Evolutionary conservation across 1,140 invertebrate species (phyloP), one percentile per base, ranked within the genome.

Genomic region (Bombus pyrosoma): DNA sequence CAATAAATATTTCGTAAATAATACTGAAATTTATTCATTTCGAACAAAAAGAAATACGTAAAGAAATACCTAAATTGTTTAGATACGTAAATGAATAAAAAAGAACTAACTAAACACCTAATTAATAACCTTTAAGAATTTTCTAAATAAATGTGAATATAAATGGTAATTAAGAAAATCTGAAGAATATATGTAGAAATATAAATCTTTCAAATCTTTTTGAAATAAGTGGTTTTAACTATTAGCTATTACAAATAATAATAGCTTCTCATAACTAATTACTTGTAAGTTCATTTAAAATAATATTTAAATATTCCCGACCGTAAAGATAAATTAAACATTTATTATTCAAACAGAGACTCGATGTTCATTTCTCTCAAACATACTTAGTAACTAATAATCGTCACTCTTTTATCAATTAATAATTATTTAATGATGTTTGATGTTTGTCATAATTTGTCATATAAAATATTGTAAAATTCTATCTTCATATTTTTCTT

Each of bases 381-480:
- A 71, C 37, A 39, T 28, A 39, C 22, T 71, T 68, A n/a, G 2
- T 15, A 37, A 13, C 62, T 32, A 32, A 66, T 66, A 66, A 28
- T 39, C 1, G 25, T 71, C 25, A 28, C 25, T 71, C 8, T 71
- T 71, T 28, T 10, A 39, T 12, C 68, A 15, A 71, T 25, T 32
- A 41, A 72, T 41, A 15, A 72, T 41, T 72, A 41, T 41, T 37
- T 32, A 73, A 41, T 41, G 39, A 41, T 9, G 8, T 41, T 32
- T 15, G 15, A n/a, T n/a, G 25, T n/a, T n/a, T 28, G 37, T 10
- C 28, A 43, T 18, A 73, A 37, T 25, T 73, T 2, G n/a, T 47
- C 43, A 43, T 73, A 73, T 73, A 73, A 73, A 73, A 73, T 73
- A 73, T 73, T n/a, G 71, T 47, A 43, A 73, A 73, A 73, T 43